Base-by-base conservation (phyloP, 2,797 vertebrate genomes). In the Schizothorax lantsangensis region DNA sequence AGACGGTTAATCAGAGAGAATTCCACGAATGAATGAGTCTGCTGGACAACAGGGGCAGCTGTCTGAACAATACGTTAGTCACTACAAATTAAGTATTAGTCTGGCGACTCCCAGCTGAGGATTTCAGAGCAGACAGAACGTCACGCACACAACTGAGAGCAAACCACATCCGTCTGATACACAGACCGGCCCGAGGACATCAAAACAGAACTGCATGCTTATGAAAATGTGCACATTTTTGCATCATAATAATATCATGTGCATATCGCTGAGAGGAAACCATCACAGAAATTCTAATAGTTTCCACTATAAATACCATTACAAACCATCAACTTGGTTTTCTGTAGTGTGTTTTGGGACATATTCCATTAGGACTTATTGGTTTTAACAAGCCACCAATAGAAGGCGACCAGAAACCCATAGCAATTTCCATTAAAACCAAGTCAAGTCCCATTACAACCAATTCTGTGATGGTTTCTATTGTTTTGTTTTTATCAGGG, bases 11-110 rank as follows among this genome's bases (percentile, higher is more conserved):
- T 74, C 52, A 79, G 57, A 59, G 49, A 77, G 52, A 78, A 78
- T 78, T 72, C 47, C 49, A 78, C 1, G 40, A 81, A 66, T 72
- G 81, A 77, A 2, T 6, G 40, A 15, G 45, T 69, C 49, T 40
- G 43, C 57, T 14, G 49, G 78, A 64, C 57, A 5, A 49, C 71
- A 64, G 38, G 57, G 43, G 72, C 72, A 57, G 30, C 62, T n/a
- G 74, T 74, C 52, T 87, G 64, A 80, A 80, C 81, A 80, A 74
- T 84, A 49, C 8, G 69, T 84, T 62, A 87, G 86, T 87, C 86
- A 87, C 49, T 36, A 52, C 38, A 79, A 26, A 83, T 72, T 23
- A 79, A 71, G 30, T 10, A 62, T n/a, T 71, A 71, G 52, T 38
- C 74, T n/a, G 86, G 54, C 40, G 26, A 64, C 81, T 87, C 73